Conservation (phyloP, 2,888 invertebrate species). For the Dendrolimus pini region DNA sequence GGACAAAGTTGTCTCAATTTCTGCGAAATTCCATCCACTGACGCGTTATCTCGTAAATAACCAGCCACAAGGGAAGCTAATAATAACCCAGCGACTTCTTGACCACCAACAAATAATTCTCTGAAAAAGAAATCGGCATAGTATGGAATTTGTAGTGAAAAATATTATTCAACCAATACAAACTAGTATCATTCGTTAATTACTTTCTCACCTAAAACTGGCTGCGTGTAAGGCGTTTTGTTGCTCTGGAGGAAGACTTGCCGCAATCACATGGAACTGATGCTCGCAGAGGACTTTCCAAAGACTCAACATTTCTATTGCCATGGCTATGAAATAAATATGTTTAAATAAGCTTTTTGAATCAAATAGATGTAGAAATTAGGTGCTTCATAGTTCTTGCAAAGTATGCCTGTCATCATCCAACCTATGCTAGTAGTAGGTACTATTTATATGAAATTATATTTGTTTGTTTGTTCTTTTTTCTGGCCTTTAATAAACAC, state of each 20-base stretch:
- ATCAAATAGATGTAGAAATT: too few relatives aligned
- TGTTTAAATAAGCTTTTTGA: too few relatives aligned
- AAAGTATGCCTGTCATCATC: too few relatives aligned
- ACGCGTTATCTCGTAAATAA: slow-evolving; percentile 96
- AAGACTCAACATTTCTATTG: slow-evolving; percentile 92
- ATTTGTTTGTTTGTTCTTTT: too few relatives aligned
- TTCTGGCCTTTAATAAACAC: too few relatives aligned
- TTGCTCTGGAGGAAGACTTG: slow-evolving; percentile 80
- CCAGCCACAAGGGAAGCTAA: slow-evolving; percentile 92
- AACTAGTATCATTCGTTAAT: not conserved
- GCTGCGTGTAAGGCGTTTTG: slow-evolving; percentile 79
- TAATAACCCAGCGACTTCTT: slow-evolving; percentile 80
- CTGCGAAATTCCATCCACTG: slow-evolving; percentile 92
- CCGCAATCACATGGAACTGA: slow-evolving; percentile 89
- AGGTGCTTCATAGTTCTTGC: too few relatives aligned
- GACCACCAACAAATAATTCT: slow-evolving; percentile 86
- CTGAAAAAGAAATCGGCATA: slow-evolving; percentile 39
- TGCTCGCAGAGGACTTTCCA: slow-evolving; percentile 96
- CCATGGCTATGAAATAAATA: slow-evolving; percentile 66
- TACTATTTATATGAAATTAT: too few relatives aligned
- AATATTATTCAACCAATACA: not conserved
- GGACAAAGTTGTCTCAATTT: slow-evolving; percentile 94
- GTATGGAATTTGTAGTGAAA: not conserved
- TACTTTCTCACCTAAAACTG: slow-evolving; percentile 65
- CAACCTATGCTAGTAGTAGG: too few relatives aligned